Evolutionary conservation across 1,140 invertebrate species (phyloP).

Genomic region (Drosophila repleta): DNA sequence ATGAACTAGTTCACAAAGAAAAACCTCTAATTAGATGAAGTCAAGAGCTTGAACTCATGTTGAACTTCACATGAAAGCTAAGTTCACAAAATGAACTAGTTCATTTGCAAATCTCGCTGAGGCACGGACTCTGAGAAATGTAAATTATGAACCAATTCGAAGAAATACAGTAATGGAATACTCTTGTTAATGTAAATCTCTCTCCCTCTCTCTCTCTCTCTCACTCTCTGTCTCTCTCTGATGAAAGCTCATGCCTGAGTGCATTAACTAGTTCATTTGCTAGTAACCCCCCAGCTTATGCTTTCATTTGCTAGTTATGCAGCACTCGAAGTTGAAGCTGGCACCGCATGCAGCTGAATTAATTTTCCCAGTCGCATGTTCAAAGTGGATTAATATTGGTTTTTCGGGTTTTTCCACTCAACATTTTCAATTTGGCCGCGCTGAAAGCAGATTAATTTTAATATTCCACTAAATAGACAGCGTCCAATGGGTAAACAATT

Average conservation of each 20-base stretch:
- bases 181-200: no score
- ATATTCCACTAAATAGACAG: constrained; percentile 17
- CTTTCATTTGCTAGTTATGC: background rate
- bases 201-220: no score
- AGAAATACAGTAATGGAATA: no score
- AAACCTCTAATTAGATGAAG: background rate
- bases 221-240: no score
- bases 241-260: no score
- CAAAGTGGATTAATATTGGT: background rate
- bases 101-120: no score
- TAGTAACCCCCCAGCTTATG: no score
- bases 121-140: no score
- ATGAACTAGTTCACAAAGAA: background rate
- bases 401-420: background rate
- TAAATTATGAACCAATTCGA: no score
- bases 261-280: background rate
- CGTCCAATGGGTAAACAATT: constrained; percentile 58
- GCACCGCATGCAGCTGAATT: background rate
- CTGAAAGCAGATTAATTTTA: constrained; percentile 55
- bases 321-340: background rate
- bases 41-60: no score
- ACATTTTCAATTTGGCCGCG: constrained; percentile 37
- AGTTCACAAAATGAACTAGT: background rate
- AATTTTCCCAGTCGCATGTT: background rate
- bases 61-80: no score